Percentiles rank a stretch among this genome's conserved stretches.
phyloP scores from a whole-genome alignment of 1,140 invertebrate species.

The Chelonus insularis region DNA sequence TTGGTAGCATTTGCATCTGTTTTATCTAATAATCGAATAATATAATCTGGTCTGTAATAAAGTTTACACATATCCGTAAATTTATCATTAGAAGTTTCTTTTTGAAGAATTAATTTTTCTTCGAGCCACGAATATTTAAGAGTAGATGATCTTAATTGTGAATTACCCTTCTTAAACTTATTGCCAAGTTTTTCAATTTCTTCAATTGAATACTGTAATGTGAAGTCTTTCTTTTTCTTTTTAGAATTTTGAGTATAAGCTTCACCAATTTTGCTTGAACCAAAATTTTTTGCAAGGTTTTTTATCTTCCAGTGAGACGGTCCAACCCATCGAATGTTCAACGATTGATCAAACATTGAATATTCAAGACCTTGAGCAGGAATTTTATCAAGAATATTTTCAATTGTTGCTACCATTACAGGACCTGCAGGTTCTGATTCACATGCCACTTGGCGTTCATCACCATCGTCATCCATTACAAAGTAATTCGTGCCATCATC shows the following conservation, averaged over 20 bases:
- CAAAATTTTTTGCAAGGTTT: conserved; percentile 23
- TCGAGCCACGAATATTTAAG: conserved; percentile 40
- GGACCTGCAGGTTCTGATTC: conserved; percentile 14
- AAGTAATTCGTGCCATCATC: conserved; percentile 31
- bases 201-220: conserved; percentile 32
- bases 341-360: conserved; percentile 67
- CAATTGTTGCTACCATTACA: conserved; percentile 42
- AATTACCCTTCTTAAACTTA: too few relatives aligned
- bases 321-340: conserved; percentile 72
- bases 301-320: conserved; percentile 73
- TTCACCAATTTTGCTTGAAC: conserved; percentile 26
- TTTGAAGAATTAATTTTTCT: conserved; percentile 41
- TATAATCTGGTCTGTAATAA: conserved; percentile 28
- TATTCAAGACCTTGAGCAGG: conserved; percentile 62
- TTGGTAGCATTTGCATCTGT: conserved; percentile 34
- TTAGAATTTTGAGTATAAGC: conserved; percentile 31
- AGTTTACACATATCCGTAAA: conserved; percentile 31
- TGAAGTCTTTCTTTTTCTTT: conserved; percentile 41
- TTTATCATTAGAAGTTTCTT: conserved; percentile 40
- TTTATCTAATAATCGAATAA: conserved; percentile 28
- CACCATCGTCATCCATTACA: conserved; percentile 33
- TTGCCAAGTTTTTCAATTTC: conserved; percentile 14
- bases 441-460: conserved; percentile 25
- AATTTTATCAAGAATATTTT: conserved; percentile 44
- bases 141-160: conserved; percentile 33